These are phyloP conservation scores for Prionailurus viverrinus DNA, from an alignment of 2,113 vertebrate genomes.

Conservation along the genomic window DNA sequence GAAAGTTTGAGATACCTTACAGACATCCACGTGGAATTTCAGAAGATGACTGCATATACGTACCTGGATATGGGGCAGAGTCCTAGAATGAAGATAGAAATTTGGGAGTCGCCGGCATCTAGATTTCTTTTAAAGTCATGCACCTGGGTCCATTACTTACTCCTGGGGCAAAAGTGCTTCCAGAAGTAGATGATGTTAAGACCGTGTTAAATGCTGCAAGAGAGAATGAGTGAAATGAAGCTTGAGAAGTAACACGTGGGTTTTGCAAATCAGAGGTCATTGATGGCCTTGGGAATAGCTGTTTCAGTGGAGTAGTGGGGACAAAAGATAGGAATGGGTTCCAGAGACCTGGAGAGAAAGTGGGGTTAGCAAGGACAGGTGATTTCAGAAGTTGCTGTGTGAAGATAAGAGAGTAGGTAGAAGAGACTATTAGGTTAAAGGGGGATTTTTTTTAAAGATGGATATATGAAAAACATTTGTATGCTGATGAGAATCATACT, in stretches of 20 bases:
- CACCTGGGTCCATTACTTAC: background rate
- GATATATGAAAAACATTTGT: background rate
- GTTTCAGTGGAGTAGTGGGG: background rate
- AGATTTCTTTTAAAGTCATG: background rate
- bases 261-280: background rate
- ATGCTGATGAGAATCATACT: background rate
- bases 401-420: background rate
- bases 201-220: background rate
- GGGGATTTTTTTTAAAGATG: background rate
- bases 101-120: background rate
- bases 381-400: background rate
- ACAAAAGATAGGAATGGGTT: background rate
- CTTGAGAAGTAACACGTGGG: background rate
- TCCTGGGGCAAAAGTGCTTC: background rate
- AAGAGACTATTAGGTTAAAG: background rate
- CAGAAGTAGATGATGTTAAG: background rate
- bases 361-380: background rate
- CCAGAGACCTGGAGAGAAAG: background rate
- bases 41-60: background rate
- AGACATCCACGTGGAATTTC: background rate
- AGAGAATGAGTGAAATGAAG: background rate
- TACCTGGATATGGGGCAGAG: background rate
- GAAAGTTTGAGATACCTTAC: background rate
- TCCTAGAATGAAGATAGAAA: background rate
- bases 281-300: background rate